Evolutionary conservation across 2,888 invertebrate genomes (phyloP), one percentile per base, ranked within the genome.

Genomic region (Lithophane semibrunnea): DNA sequence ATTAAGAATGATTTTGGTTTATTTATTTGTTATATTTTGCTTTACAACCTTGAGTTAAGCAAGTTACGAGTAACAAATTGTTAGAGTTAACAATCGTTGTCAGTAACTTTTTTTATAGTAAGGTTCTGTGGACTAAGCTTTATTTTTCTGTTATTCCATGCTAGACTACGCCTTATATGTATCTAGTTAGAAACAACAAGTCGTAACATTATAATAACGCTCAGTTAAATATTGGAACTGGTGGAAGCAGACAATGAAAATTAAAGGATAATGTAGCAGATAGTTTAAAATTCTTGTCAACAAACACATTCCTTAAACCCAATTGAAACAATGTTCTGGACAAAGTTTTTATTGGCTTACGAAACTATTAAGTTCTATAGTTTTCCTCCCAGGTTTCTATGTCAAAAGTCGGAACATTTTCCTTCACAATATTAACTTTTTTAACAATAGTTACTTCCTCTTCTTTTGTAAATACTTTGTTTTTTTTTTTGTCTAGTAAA

Each of bases 11-110:
- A 54, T 66, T 65, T 75, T 84, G 54, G 66, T 73, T 77, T 68
- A 85, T 75, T 85, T 54, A 82, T 65, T 79, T 64, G 54, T 67
- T 29, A 9, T 37, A 37, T 18, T 64, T 67, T 66, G n/a, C 13
- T 44, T 52, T 54, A 7, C 7, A 16, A 16, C 42, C 8, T 10
- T 44, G n/a, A 21, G 1, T 66, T 68, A 21, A 18, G 4, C 1
- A 18, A 42, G 21, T 60, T 37, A 56, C 37, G n/a, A 1, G 2
- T 42, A 24, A 58, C 13, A 0, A 13, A 52, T 16, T n/a, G 16
- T 24, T 56, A 13, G 1, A 13, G 29, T 60, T 52, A 12, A 8
- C 13, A 56, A 44, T 29, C 12, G 24, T 16, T 60, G 1, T 16
- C 8, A 29, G 58, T 60, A 16, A 9, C 5, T 52, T 52, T 52